Evolutionary conservation across 2,113 vertebrate species (phyloP).

Genomic region (Erpornis zantholeuca): DNA sequence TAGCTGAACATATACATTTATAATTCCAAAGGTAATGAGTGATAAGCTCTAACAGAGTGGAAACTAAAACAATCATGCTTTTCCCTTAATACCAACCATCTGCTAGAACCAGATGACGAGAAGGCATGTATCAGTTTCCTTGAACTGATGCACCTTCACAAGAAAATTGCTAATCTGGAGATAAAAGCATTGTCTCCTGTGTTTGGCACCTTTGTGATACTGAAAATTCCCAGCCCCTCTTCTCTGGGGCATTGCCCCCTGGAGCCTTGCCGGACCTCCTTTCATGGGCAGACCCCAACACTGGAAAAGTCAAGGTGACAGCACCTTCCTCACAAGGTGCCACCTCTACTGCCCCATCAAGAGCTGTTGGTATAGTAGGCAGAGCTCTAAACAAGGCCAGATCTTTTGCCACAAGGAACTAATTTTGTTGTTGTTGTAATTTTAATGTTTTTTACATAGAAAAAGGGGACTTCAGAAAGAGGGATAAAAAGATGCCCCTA

Average conservation of each 20-base stretch:
- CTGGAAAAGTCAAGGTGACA: neutral
- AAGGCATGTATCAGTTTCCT: neutral
- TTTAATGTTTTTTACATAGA: neutral
- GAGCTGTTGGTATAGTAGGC: neutral
- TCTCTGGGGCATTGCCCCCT: accelerated
- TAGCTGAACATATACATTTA: neutral
- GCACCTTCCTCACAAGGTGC: neutral
- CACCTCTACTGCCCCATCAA: neutral
- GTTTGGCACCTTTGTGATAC: neutral
- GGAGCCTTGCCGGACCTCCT: neutral
- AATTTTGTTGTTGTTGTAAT: neutral
- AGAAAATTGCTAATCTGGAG: neutral
- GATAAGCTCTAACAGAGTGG: neutral
- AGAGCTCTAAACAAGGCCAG: neutral
- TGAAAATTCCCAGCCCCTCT: neutral
- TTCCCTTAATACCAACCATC: neutral
- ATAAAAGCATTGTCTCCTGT: neutral
- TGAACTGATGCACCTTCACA: neutral
- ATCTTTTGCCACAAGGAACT: neutral
- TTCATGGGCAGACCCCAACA: neutral
- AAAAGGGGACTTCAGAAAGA: neutral
- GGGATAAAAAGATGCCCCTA: neutral
- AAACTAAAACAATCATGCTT: neutral
- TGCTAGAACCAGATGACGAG: neutral
- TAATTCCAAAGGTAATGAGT: neutral